Evolutionary conservation across 2,113 vertebrate genomes (phyloP), one percentile per base, ranked within the genome.

Genomic region (Poeciliopsis turrubarensis): DNA sequence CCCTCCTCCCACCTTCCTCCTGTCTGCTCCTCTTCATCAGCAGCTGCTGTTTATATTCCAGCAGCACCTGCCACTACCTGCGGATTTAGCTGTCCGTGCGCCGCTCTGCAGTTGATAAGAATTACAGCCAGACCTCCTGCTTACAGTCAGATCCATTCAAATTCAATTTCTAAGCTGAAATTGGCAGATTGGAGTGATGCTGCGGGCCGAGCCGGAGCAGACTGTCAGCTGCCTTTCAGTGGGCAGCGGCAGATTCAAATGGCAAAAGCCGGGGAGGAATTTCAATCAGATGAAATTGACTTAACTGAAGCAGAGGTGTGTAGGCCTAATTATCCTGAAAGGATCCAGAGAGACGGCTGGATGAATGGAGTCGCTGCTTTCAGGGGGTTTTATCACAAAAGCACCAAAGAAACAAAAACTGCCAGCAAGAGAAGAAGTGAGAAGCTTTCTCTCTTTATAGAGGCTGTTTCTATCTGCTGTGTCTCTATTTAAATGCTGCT

Each of bases 1-100:
- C 68, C 65, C 60, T 47, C 44, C 44, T 19, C 44, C 44, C 17
- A 47, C 44, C 69, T 75, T 75, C 44, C 41, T 60, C 65, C 8
- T 44, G 69, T 0, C 68, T 63, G 75, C 78, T 27, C 3, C 89
- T 72, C 83, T 75, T 74, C 79, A 85, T 83, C 87, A 87, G 84
- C 87, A 90, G 85, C 87, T 89, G 91, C 88, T 90, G 89, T 89
- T 91, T 89, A 86, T 87, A 84, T 89, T 89, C 84, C 81, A 81
- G 68, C 70, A 80, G 73, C 88, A 86, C 86, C 90, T 87, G 86
- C 70, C 75, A 30, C 83, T 80, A 89, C 86, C 87, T 90, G 91
- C 91, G 83, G 86, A 85, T 85, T 83, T 60, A 80, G 78, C 81
- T 77, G 85, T 80, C 79, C 85, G 88, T 25, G 75, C 75, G 82